Conservation (phyloP, 2,888 invertebrate genomes). For the Ephialtes manifestator region DNA sequence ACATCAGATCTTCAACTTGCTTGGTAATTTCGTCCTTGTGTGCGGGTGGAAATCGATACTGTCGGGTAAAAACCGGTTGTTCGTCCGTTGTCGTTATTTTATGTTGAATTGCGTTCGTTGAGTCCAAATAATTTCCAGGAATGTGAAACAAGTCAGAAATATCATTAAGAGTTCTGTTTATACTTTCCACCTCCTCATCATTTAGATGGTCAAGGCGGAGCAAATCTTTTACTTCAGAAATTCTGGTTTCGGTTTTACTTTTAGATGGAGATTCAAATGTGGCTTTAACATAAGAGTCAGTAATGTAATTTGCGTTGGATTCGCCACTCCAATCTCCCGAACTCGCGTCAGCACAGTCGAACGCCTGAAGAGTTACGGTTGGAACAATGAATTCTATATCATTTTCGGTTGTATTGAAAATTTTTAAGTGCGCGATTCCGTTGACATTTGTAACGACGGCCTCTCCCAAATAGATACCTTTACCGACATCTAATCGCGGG, state of each 20-base stretch:
- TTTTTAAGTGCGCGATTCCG: background rate
- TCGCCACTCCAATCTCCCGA: too few relatives aligned
- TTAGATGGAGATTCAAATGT: background rate
- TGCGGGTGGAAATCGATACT: background rate
- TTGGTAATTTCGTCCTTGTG: background rate
- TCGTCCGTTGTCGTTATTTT: background rate
- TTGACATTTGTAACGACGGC: constrained; percentile 1
- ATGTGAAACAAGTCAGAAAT: too few relatives aligned
- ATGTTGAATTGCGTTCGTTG: background rate
- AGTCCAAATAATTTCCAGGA: background rate
- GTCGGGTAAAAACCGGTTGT: too few relatives aligned
- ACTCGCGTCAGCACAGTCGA: background rate
- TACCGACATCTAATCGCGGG: background rate
- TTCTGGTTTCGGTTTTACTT: background rate
- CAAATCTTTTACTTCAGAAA: background rate
- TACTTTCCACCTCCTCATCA: background rate
- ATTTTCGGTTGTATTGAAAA: constrained; percentile 16
- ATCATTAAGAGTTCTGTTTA: background rate
- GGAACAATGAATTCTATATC: constrained; percentile 17
- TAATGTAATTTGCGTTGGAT: background rate
- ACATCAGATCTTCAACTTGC: background rate
- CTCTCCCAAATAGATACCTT: constrained; percentile 21
- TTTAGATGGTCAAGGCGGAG: constrained; percentile 1
- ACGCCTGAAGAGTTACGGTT: background rate
- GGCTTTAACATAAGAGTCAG: too few relatives aligned